Evolutionary conservation across 2,888 invertebrate species (phyloP).

Genomic region (Dicyrtomina minuta): DNA sequence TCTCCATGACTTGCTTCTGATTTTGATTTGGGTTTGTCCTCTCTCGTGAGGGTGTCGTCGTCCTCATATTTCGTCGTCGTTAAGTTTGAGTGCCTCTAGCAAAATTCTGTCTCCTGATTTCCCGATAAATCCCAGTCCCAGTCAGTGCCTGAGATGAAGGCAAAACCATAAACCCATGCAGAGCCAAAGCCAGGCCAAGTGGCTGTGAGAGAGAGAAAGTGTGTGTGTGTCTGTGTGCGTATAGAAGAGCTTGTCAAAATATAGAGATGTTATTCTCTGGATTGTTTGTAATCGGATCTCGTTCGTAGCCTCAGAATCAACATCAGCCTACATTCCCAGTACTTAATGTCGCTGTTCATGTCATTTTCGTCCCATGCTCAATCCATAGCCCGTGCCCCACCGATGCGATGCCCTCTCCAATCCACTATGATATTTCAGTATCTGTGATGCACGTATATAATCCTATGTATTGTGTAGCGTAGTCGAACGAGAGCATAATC

Average conservation of each 20-base stretch:
- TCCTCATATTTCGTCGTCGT: no score
- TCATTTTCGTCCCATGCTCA: neutral
- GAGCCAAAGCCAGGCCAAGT: no score
- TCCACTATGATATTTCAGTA: no score
- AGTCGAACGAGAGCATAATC: no score
- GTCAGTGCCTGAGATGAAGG: constrained; percentile 18
- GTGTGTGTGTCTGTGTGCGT: no score
- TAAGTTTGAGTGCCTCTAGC: constrained; percentile 19
- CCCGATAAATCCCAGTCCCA: constrained; percentile 24
- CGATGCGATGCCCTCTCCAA: no score
- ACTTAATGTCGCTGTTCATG: no score
- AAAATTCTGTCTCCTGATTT: constrained; percentile 28
- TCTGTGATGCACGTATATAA: neutral
- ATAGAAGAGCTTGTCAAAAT: constrained; percentile 35
- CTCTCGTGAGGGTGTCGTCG: no score
- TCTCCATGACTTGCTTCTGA: constrained; percentile 19
- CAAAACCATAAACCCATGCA: no score
- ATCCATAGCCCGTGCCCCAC: neutral
- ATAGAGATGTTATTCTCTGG: constrained; percentile 35
- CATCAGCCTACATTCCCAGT: neutral
- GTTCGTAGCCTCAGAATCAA: constrained; percentile 8
- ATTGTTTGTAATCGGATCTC: constrained; percentile 36
- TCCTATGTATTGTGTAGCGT: neutral
- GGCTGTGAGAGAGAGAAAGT: neutral
- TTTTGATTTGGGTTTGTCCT: no score